These are phyloP conservation scores for Leucophenga varia DNA, from an alignment of 1,140 invertebrate genomes.

Conservation along the genomic window DNA sequence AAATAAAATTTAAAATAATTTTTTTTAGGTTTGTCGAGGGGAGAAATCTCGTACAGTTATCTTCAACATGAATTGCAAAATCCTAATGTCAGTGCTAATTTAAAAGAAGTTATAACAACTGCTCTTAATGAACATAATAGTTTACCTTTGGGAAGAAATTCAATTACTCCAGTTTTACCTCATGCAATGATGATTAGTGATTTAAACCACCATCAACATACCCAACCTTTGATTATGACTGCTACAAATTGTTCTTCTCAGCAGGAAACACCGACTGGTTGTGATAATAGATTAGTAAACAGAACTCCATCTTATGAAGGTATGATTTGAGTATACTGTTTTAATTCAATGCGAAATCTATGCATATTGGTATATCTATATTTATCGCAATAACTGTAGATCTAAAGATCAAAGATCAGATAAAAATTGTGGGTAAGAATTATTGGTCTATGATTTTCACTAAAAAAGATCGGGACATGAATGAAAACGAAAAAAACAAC, in stretches of 20 bases:
- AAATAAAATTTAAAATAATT: background rate
- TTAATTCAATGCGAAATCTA: no score
- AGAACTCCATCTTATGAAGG: background rate
- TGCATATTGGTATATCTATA: no score
- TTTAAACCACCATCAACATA: no score
- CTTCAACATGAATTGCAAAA: slow-evolving; percentile 74
- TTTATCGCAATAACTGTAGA: no score
- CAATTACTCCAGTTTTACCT: slow-evolving; percentile 3
- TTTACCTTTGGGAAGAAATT: slow-evolving; percentile 16
- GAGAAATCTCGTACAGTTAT: slow-evolving; percentile 72
- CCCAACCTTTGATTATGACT: no score
- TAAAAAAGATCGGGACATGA: no score
- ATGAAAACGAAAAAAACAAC: no score
- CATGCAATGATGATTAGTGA: no score
- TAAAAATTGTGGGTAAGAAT: no score
- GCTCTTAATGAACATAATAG: slow-evolving; percentile 62
- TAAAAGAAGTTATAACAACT: slow-evolving; percentile 70
- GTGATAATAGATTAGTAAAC: slow-evolving; percentile 6
- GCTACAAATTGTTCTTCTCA: no score
- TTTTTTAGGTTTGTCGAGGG: slow-evolving; percentile 65
- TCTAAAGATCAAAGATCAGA: no score
- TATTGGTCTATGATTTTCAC: no score
- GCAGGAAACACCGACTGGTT: slow-evolving; percentile 9
- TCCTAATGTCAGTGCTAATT: slow-evolving; percentile 68
- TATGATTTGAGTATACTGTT: slow-evolving; percentile 3